Evolutionary conservation across 2,888 invertebrate species (phyloP).

Genomic region (Ectobius pallidus): DNA sequence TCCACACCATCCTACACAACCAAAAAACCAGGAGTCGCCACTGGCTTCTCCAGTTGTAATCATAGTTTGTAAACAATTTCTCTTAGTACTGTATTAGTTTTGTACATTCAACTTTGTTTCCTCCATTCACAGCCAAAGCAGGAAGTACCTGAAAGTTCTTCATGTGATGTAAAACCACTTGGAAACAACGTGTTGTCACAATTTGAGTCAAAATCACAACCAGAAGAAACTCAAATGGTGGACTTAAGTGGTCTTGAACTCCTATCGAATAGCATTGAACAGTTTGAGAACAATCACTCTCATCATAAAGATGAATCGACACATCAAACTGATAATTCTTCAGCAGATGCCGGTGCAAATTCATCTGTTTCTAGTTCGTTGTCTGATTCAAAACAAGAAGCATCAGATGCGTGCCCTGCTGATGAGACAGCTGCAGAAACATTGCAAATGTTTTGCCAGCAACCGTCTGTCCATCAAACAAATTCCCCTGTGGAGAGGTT

Average conservation of each 20-base stretch:
- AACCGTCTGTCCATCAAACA: not conserved
- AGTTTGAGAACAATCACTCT: conserved; percentile 61
- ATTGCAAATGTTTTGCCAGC: conserved; percentile 38
- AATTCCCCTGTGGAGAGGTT: not conserved
- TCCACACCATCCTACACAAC: no score
- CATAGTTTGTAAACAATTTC: no score
- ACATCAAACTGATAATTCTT: not conserved
- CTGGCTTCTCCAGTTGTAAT: no score
- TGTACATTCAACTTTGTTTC: no score
- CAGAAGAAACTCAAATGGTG: conserved; percentile 53
- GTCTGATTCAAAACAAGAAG: conserved; percentile 11
- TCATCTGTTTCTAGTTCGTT: not conserved
- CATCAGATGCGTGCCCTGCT: conserved; percentile 18
- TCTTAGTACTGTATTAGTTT: no score
- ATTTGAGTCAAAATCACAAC: conserved; percentile 2
- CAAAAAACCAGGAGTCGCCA: no score
- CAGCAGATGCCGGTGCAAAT: not conserved
- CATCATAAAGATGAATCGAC: not conserved
- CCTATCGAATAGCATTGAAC: conserved; percentile 84
- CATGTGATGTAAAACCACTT: conserved; percentile 11
- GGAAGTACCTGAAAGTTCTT: conserved; percentile 9
- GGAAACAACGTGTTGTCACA: not conserved
- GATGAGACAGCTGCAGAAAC: conserved; percentile 40
- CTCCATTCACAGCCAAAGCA: conserved; percentile 24
- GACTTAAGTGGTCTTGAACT: conserved; percentile 83